Percentiles rank a stretch among this genome's conserved stretches.
These are phyloP conservation scores for Tuberolachnus salignus DNA, from an alignment of 2,888 invertebrate species.

Conservation along the genomic window DNA sequence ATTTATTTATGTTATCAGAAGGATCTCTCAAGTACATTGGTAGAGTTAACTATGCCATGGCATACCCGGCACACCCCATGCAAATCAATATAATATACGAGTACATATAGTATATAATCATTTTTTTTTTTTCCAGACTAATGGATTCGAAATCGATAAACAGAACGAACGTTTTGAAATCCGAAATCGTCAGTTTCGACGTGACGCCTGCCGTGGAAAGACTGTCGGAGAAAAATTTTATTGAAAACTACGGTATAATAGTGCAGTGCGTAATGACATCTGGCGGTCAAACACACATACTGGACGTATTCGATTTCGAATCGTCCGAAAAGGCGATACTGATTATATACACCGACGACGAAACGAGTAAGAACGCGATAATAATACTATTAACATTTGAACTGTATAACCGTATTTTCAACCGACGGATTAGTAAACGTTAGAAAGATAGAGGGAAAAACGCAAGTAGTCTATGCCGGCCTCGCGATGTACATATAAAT, in stretches of 20 bases:
- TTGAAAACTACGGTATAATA: constrained; percentile 64
- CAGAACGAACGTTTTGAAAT: constrained; percentile 60
- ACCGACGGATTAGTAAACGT: too few species aligned
- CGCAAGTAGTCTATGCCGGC: too few species aligned
- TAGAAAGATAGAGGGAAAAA: too few species aligned
- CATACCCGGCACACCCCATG: too few species aligned
- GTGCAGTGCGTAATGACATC: constrained; percentile 57
- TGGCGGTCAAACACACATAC: constrained; percentile 59
- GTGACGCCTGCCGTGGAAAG: constrained; percentile 85
- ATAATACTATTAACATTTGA: too few species aligned
- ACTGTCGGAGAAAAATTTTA: constrained; percentile 68
- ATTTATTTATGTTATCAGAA: too few species aligned
- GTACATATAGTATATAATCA: background rate
- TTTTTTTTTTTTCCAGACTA: constrained; percentile 65
- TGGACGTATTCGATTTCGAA: constrained; percentile 45
- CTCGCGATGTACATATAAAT: too few species aligned
- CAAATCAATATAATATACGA: too few species aligned
- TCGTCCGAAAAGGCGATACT: constrained; percentile 64
- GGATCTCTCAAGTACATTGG: too few species aligned
- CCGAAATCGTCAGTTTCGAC: constrained; percentile 73
- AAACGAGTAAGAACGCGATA: constrained; percentile 61
- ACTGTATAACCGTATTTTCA: too few species aligned
- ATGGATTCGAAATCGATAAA: constrained; percentile 70
- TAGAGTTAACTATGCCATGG: too few species aligned
- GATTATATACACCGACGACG: constrained; percentile 87